These are phyloP conservation scores for Tethya wilhelma DNA, from an alignment of 37 sponge, comb jelly and placozoan species.

Conservation along the genomic window DNA sequence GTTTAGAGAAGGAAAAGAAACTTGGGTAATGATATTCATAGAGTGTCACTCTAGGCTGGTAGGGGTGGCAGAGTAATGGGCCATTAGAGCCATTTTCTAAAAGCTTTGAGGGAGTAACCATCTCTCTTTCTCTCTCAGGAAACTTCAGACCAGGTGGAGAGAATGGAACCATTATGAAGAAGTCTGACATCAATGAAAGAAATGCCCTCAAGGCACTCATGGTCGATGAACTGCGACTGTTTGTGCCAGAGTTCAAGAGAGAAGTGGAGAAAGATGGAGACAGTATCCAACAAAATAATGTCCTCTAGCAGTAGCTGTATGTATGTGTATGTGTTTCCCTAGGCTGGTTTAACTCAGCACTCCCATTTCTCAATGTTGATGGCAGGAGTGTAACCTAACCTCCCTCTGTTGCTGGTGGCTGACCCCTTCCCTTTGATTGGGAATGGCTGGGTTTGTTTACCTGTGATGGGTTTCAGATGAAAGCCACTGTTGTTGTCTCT, in stretches of 20 bases:
- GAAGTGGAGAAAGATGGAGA: conserved; percentile 73
- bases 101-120: not conserved
- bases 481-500: no score
- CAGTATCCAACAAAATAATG: no score
- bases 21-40: not conserved
- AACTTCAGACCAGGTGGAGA: conserved; percentile 87
- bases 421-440: no score
- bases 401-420: no score
- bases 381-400: no score
- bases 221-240: conserved; percentile 68
- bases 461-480: no score
- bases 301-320: no score
- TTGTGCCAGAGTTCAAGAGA: conserved; percentile 87
- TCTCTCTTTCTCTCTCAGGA: conserved; percentile 58
- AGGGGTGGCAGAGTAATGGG: not conserved
- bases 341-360: no score
- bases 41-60: not conserved
- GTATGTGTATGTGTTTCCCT: no score
- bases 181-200: conserved; percentile 66
- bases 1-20: not conserved
- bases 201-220: conserved; percentile 68
- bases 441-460: no score
- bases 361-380: no score
- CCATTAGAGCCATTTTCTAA: not conserved
- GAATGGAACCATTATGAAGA: conserved; percentile 94